A percentile compares a stretch with the other conserved stretches of the same genome.
Evolutionary conservation across 2,797 vertebrate species (phyloP).

Genomic region (Iguana delicatissima): DNA sequence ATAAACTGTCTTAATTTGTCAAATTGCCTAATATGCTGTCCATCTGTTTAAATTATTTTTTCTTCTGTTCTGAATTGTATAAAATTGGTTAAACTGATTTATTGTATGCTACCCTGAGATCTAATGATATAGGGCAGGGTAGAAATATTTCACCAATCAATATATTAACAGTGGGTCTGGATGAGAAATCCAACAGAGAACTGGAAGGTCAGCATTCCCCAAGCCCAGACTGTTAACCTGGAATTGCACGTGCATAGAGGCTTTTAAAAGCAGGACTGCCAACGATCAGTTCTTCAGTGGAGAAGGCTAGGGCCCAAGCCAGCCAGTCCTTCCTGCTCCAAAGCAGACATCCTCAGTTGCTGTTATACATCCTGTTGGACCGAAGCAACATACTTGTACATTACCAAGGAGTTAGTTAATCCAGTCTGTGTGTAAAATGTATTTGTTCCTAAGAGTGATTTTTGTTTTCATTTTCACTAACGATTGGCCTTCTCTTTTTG

Average conservation of each 20-base stretch:
- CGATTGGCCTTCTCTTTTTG: conserved; percentile 56
- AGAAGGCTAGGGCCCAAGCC: neutral
- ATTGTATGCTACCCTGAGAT: too few species aligned
- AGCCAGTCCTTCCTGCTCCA: neutral
- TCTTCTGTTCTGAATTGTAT: too few species aligned
- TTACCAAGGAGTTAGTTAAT: neutral
- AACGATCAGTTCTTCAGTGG: neutral
- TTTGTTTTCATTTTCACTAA: neutral
- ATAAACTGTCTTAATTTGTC: too few species aligned
- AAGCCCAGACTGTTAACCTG: neutral
- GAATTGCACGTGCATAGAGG: neutral
- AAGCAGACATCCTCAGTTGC: neutral
- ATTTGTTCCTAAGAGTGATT: neutral
- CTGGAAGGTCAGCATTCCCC: too few species aligned
- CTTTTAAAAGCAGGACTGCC: neutral
- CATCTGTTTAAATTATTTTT: too few species aligned
- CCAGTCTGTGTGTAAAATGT: neutral
- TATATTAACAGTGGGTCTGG: too few species aligned
- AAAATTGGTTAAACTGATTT: too few species aligned
- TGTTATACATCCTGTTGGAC: neutral
- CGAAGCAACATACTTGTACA: neutral
- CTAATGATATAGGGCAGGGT: too few species aligned
- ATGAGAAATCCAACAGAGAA: neutral
- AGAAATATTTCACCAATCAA: too few species aligned
- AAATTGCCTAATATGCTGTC: too few species aligned